These are phyloP conservation scores for Drosophila tsacasi DNA, from an alignment of 1,140 invertebrate genomes.

Conservation along the genomic window DNA sequence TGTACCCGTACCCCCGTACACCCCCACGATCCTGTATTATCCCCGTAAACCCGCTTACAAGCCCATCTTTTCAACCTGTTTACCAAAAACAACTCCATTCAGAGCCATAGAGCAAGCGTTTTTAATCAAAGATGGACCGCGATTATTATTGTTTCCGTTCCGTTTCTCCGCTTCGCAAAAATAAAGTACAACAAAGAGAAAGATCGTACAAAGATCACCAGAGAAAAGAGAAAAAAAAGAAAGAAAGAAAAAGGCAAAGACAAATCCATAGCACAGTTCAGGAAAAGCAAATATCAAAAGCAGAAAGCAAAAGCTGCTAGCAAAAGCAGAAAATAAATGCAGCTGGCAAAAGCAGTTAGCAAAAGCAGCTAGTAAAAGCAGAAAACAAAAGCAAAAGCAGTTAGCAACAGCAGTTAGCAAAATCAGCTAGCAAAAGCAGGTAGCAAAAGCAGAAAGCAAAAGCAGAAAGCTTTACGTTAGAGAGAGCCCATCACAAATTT, in stretches of 20 bases:
- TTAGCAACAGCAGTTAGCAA: slow-evolving; percentile 9
- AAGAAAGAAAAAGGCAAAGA: slow-evolving; percentile 27
- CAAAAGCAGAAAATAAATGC: slow-evolving; percentile 11
- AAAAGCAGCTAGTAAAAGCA: not conserved
- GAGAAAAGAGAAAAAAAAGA: not conserved
- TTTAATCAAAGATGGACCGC: slow-evolving; percentile 84
- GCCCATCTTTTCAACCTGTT: not conserved
- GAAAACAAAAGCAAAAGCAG: slow-evolving; percentile 23
- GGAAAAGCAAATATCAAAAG: slow-evolving; percentile 13
- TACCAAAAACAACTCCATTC: not conserved
- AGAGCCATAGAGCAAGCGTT: slow-evolving; percentile 81
- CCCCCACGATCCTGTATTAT: slow-evolving; percentile 12
- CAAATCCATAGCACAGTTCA: slow-evolving; percentile 2
- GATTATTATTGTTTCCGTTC: slow-evolving; percentile 57
- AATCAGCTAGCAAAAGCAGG: slow-evolving; percentile 5
- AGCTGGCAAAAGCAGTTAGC: not conserved
- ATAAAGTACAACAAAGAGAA: slow-evolving; percentile 29
- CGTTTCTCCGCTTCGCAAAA: slow-evolving; percentile 51
- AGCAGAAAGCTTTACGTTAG: slow-evolving; percentile 22
- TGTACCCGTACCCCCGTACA: slow-evolving; percentile 20
- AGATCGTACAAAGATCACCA: not conserved
- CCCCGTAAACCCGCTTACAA: not conserved
- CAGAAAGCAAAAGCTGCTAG: slow-evolving; percentile 9
- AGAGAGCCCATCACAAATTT: slow-evolving; percentile 85
- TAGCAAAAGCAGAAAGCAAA: slow-evolving; percentile 8